Evolutionary conservation across 2,888 invertebrate species (phyloP), one percentile per base, ranked within the genome.

Genomic region (Acanthosepion pharaonis): DNA sequence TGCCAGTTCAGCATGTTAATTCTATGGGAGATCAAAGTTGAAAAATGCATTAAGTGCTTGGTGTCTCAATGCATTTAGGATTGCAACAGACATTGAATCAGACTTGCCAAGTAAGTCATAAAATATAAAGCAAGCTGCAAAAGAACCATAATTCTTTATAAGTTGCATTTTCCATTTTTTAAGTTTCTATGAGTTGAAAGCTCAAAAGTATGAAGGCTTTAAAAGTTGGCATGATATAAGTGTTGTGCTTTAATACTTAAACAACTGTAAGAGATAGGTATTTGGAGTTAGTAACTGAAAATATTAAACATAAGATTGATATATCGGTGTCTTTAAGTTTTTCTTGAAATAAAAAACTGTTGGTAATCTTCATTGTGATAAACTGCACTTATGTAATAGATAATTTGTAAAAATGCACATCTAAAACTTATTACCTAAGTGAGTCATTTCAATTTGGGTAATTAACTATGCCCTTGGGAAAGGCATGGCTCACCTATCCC

Each of bases 21-120:
- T n/a, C 78, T 78, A 78, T 78, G 78, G 33, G n/a, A 78, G 78
- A 78, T 78, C 78, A 78, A 78, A 78, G 78, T n/a, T 78, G 33
- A 33, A 78, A 42, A 78, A 78, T 78, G n/a, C 78, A 78, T 78
- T 78, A 78, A 78, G 78, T 78, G 78, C 78, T 78, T 33, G 78
- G n/a, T 78, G 78, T 78, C 78, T 78, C 78, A 78, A 78, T 78
- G 33, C 78, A 78, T 78, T 78, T 78, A 78, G 9, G 11, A n/a
- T 78, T 33, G 78, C 78, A 15, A 11, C n/a, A 78, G n/a, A 78
- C 59, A 11, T n/a, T 78, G 78, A 78, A 78, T 78, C n/a, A 78
- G n/a, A n/a, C 11, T 23, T 59, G 78, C 11, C 78, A 78, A 78
- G n/a, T n/a, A 78, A 78, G 78, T 78, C 78, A 78, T 78, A 78